Base-by-base conservation (phyloP, 2,797 vertebrate genomes). In the Takifugu ocellatus region DNA sequence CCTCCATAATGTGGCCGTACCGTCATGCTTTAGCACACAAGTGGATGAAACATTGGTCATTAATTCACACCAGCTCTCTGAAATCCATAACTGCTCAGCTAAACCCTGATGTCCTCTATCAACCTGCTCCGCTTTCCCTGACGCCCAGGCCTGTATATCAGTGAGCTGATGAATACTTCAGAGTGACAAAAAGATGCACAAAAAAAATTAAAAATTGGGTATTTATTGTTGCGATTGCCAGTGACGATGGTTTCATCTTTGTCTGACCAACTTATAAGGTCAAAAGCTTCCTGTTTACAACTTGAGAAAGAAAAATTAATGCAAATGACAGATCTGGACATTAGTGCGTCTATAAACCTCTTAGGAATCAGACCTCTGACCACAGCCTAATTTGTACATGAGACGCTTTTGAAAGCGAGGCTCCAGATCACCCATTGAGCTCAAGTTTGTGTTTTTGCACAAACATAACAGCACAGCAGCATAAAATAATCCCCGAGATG, bases 21-120 rank as follows among this genome's bases (percentile, higher is more conserved):
- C 72, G 63, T 66, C 26, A 66, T 68, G 56, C 65, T 74, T 60
- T 64, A 43, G 42, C 31, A 15, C 61, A 77, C 58, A 65, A 84
- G 75, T 70, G 76, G 79, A 73, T 78, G 58, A 80, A 81, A 79
- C 68, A 68, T 61, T 55, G 33, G 53, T 65, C 70, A 68, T 74
- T 74, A 79, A 75, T 72, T 68, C 24, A 62, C 71, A 74, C 21
- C 66, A 62, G 63, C 48, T 24, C 71, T 77, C 74, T 81, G 33
- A 56, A 72, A 67, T 51, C 44, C 66, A 66, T 62, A 70, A 59
- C 45, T 66, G 70, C 51, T 66, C 70, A 67, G 64, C 47, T 16
- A 46, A 72, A 62, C 55, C 63, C 53, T 65, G 74, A 76, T 66
- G 57, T 17, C 49, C 59, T 70, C 27, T 48, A 74, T 70, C 53